These are phyloP conservation scores for Crypturellus undulatus DNA, from an alignment of 2,113 vertebrate genomes.

Conservation along the genomic window DNA sequence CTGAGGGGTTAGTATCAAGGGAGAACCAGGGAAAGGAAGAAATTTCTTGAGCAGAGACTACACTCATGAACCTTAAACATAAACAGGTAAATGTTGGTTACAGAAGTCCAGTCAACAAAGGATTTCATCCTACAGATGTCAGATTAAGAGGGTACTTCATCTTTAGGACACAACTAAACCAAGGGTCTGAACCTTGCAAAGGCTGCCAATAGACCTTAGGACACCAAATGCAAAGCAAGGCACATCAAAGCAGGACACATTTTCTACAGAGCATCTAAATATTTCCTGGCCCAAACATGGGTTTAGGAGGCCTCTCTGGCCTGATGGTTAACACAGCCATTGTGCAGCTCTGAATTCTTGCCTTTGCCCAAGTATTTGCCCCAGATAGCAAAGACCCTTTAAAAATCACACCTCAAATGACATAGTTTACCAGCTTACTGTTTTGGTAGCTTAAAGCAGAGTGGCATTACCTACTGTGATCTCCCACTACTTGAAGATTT, in stretches of 20 bases:
- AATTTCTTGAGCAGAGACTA: not conserved
- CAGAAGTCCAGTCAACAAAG: not conserved
- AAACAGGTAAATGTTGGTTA: not conserved
- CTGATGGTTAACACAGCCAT: not conserved
- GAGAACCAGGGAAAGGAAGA: not conserved
- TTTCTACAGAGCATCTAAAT: constrained; percentile 2
- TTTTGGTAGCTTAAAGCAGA: not conserved
- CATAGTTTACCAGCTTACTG: not conserved
- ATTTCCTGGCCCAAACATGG: constrained; percentile 33
- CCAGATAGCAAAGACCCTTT: constrained; percentile 8
- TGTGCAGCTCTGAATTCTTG: not conserved
- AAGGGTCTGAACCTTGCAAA: not conserved
- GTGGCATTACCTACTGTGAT: not conserved
- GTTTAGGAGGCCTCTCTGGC: not conserved
- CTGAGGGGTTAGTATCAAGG: not conserved
- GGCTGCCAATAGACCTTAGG: not conserved
- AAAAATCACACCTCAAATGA: not conserved
- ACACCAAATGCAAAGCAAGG: not conserved
- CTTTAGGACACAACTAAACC: not conserved
- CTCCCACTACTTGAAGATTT: not conserved
- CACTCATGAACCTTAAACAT: not conserved
- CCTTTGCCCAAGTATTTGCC: not conserved
- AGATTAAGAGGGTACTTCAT: not conserved
- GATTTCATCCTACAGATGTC: not conserved
- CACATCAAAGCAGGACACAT: not conserved